Evolutionary conservation across 2,797 vertebrate species (phyloP), one percentile per base, ranked within the genome.

Genomic region (Nyctalus aviator): DNA sequence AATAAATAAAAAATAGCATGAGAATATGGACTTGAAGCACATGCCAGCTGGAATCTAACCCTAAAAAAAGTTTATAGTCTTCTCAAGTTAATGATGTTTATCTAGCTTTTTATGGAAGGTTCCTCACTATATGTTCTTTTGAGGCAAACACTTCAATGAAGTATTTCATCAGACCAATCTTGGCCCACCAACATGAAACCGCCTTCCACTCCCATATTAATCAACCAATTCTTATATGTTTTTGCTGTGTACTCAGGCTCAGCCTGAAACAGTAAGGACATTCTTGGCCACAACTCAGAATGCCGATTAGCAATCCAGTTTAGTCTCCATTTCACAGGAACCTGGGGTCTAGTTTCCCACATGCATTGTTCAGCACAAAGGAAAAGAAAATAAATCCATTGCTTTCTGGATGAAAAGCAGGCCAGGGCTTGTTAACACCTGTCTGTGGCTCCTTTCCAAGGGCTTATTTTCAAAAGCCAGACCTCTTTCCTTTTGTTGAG

Each of bases 361-460:
- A 35, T 44, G 25, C 8, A 82, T 30, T 96, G 82, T 96, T 96
- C 30, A 85, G 21, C 53, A 93, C 78, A 89, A 95, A 96, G 48
- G 41, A 88, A 94, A 87, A 92, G 12, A 46, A 95, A 96, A 95
- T 64, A 88, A 90, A 92, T 77, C 44, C 83, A 87, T 37, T 55
- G n/a, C 83, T 93, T 88, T 89, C 21, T 86, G 62, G 35, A 41
- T 82, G 72, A 95, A 88, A 88, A 95, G 53, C 95, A 98, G 86
- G 92, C 30, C 69, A 32, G 12, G 72, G 75, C 96, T 82, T 0
- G 7, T 90, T 95, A 59, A 18, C 82, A 55, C 69, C 27, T 71
- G 20, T 94, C 21, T 88, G 32, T 86, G 92, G 55, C 87, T 95
- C 30, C 8, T 21, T 91, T 96, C 86, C 57, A 93, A 92, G 75